Conservation (phyloP, 1,140 invertebrate genomes). For the Matsumurasca onukii region DNA sequence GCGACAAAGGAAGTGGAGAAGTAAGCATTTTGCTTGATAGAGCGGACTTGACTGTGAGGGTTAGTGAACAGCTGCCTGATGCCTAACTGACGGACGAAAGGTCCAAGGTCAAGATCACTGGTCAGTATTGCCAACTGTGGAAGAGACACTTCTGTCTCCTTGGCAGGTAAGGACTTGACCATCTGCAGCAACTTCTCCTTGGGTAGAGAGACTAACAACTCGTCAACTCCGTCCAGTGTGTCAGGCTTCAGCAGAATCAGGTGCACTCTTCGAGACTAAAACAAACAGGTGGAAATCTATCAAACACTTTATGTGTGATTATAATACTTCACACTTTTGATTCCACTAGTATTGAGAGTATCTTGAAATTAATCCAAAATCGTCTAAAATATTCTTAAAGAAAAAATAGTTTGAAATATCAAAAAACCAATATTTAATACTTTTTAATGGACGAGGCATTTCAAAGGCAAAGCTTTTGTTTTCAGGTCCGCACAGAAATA, state of each 20-base stretch:
- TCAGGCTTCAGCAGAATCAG: constrained; percentile 45
- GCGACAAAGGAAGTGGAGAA: constrained; percentile 46
- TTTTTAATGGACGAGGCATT: no score
- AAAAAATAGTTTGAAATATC: no score
- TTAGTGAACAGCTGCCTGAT: constrained; percentile 38
- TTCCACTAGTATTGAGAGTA: not conserved
- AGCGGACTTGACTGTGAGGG: constrained; percentile 33
- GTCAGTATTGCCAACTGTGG: constrained; percentile 44
- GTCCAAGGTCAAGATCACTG: constrained; percentile 40
- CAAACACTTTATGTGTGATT: not conserved
- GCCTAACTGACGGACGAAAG: constrained; percentile 41
- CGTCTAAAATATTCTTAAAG: no score
- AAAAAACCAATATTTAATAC: no score
- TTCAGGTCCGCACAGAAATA: no score
- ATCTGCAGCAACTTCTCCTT: constrained; percentile 40
- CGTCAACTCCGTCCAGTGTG: constrained; percentile 37
- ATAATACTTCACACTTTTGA: not conserved
- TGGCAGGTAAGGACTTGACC: constrained; percentile 34
- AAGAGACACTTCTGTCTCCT: constrained; percentile 42
- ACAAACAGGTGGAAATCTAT: not conserved
- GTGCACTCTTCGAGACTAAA: constrained; percentile 40
- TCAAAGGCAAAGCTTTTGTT: no score
- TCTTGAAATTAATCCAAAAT: no score
- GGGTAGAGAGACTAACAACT: constrained; percentile 38
- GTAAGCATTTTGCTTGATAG: constrained; percentile 44